Evolutionary conservation across 2,888 invertebrate species (phyloP), one percentile per base, ranked within the genome.

Genomic region (Nowickia ferox): DNA sequence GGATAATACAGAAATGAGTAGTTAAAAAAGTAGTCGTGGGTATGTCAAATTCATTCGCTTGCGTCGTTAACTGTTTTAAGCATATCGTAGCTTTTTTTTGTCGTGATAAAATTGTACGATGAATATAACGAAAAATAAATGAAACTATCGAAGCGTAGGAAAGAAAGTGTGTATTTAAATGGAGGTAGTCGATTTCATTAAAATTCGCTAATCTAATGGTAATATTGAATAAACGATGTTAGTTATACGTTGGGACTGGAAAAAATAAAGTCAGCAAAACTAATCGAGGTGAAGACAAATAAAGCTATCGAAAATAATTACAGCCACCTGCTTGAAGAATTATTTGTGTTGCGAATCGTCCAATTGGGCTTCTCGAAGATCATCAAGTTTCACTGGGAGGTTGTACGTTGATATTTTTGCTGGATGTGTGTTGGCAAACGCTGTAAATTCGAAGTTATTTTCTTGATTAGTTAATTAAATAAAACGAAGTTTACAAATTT

Each of bases 371-470:
- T 40, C 38, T 38, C n/a, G 15, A 2, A 59, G 57, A 42, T 72
- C 57, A 4, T 59, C 57, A 44, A 19, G 19, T 15, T 51, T 38
- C 17, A 3, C 9, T 9, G 17, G 61, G n/a, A 13, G 13, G 9
- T 9, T 13, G 9, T 11, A 10, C 30, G 59, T 42, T 2, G 65
- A 17, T 5, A n/a, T n/a, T 22, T 19, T 48, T 48, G 19, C 9
- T 72, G 6, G 11, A 9, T 38, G 17, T 38, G 17, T 2, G 11
- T 17, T 51, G 84, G 30, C 48, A 17, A 22, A 46, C 68, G 86
- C 86, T 86, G 83, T 83, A 86, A 86, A 86, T 80, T 76, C 86
- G 83, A 80, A 86, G 86, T 63, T 71, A 57, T 65, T 76, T 22
- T 59, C 17, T 44, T 44, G 13, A 79, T 82, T 82, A 78, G 71